phyloP scores from a whole-genome alignment of 2,113 vertebrate genomes.

The Engystomops pustulosus region DNA sequence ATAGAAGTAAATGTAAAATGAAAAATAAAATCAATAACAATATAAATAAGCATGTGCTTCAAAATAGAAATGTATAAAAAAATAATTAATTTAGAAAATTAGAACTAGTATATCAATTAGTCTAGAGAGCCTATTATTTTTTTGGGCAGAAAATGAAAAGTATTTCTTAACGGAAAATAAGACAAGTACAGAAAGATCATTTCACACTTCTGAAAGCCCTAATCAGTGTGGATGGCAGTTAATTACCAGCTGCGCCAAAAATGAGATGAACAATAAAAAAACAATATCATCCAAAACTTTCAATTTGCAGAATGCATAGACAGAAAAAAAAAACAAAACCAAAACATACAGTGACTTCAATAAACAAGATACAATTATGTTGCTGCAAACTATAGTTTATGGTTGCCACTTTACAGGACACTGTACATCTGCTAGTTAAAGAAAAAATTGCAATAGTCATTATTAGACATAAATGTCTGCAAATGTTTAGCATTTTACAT shows the following conservation, averaged over 20 bases:
- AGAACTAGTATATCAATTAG: neutral
- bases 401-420: neutral
- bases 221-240: conserved; percentile 35
- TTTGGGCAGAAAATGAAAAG: neutral
- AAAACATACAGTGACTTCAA: neutral
- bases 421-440: neutral
- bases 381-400: neutral
- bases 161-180: conserved; percentile 19
- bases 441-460: too few relatives aligned
- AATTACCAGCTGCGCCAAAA: conserved; percentile 43
- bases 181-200: conserved; percentile 29
- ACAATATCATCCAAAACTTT: conserved; percentile 33
- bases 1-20: neutral
- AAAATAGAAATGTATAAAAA: too few relatives aligned
- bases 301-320: conserved; percentile 10
- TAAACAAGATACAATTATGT: neutral
- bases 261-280: conserved; percentile 5
- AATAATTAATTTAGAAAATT: neutral
- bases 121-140: conserved; percentile 14
- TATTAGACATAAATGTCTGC: too few relatives aligned
- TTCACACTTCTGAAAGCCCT: conserved; percentile 42
- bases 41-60: neutral
- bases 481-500: too few relatives aligned
- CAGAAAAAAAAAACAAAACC: neutral
- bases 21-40: neutral